Percentiles rank a stretch among this genome's conserved stretches.
These are phyloP conservation scores for Malurus melanocephalus DNA, from an alignment of 2,113 vertebrate species.

Conservation along the genomic window DNA sequence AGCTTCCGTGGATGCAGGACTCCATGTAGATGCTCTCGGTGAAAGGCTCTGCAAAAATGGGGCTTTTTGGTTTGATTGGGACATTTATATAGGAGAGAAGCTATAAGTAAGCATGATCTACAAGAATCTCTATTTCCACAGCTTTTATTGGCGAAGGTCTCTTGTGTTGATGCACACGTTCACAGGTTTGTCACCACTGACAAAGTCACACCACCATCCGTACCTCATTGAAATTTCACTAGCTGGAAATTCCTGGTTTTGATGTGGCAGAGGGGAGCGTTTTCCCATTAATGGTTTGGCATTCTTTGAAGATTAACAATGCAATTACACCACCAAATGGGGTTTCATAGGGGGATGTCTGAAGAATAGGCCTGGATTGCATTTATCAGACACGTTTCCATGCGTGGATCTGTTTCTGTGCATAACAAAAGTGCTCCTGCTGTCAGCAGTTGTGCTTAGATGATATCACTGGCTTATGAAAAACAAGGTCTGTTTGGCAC, in stretches of 20 bases:
- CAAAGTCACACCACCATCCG: background rate
- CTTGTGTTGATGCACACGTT: background rate
- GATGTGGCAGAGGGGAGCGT: background rate
- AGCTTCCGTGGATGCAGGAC: background rate
- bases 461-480: background rate
- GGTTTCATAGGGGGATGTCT: background rate
- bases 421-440: background rate
- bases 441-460: background rate
- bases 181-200: background rate
- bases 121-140: background rate
- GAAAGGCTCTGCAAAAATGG: background rate
- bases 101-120: background rate
- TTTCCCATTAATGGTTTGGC: background rate
- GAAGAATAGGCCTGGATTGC: background rate
- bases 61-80: rapidly evolving
- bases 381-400: background rate
- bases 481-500: background rate
- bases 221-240: background rate
- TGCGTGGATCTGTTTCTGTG: background rate
- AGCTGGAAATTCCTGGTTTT: background rate
- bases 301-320: slow-evolving; percentile 1
- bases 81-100: background rate
- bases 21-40: background rate
- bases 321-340: background rate
- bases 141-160: background rate